Evolutionary conservation across 1,140 invertebrate genomes (phyloP).

Genomic region (Himalopsyche phryganea): DNA sequence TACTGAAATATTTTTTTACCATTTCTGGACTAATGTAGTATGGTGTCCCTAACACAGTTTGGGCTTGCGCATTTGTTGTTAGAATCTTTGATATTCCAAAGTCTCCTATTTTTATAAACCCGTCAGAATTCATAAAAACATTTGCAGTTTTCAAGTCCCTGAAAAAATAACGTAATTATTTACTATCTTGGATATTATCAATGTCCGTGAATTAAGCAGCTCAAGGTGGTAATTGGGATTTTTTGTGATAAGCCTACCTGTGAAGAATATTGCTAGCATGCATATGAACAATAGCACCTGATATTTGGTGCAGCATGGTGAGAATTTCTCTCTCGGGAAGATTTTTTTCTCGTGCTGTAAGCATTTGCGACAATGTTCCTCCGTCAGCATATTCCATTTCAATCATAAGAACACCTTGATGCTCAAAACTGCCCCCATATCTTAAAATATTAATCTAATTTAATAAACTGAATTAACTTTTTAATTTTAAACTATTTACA

Average conservation of each 20-base stretch:
- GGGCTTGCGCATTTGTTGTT: constrained; percentile 64
- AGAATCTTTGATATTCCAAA: constrained; percentile 81
- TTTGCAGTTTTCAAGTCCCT: constrained; percentile 78
- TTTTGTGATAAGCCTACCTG: constrained; percentile 46
- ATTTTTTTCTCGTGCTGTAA: constrained; percentile 51
- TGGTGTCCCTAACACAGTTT: constrained; percentile 76
- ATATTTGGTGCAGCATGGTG: constrained; percentile 66
- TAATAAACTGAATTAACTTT: too few relatives aligned
- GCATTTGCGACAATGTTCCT: constrained; percentile 66
- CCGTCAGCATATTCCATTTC: constrained; percentile 82
- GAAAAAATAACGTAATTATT: too few relatives aligned
- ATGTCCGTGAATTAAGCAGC: too few relatives aligned
- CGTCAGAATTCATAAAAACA: constrained; percentile 69
- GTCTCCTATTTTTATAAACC: constrained; percentile 68
- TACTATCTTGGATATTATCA: too few relatives aligned
- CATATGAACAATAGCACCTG: constrained; percentile 67
- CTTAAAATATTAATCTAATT: too few relatives aligned
- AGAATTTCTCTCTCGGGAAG: constrained; percentile 62
- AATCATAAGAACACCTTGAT: constrained; percentile 69
- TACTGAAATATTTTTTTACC: too few relatives aligned
- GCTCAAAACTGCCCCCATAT: constrained; percentile 74
- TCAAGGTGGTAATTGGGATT: too few relatives aligned
- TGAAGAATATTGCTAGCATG: constrained; percentile 73
- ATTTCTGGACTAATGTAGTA: constrained; percentile 83
- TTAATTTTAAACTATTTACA: too few relatives aligned